phyloP scores from a whole-genome alignment of 2,888 invertebrate species.

The Tholera decimalis region DNA sequence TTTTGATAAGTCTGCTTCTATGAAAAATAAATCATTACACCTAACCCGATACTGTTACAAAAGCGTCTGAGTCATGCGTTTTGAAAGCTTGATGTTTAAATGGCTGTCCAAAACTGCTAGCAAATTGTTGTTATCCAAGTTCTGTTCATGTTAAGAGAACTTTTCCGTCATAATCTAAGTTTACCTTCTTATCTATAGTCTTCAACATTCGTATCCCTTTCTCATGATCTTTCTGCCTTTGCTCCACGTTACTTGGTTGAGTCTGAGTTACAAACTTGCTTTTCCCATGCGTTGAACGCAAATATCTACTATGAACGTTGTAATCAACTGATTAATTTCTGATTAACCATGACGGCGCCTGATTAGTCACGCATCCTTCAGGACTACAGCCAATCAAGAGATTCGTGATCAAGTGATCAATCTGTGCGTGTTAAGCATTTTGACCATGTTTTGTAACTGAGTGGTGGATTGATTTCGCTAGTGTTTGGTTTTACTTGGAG shows the following conservation, averaged over 20 bases:
- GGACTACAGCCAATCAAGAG: slow-evolving; percentile 55
- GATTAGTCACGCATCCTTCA: slow-evolving; percentile 57
- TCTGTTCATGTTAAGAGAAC: background rate
- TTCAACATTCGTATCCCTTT: no score
- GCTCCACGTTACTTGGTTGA: background rate
- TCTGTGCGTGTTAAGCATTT: slow-evolving; percentile 42
- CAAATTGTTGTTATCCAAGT: no score
- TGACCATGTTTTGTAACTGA: slow-evolving; percentile 32
- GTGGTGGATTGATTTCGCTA: slow-evolving; percentile 52
- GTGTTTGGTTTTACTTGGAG: slow-evolving; percentile 16
- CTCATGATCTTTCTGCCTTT: background rate
- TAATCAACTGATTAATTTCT: slow-evolving; percentile 60
- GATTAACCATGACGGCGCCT: slow-evolving; percentile 50
- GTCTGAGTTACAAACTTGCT: no score
- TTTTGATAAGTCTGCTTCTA: slow-evolving; percentile 10
- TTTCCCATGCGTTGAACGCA: slow-evolving; percentile 43
- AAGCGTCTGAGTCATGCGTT: slow-evolving; percentile 23
- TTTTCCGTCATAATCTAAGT: background rate
- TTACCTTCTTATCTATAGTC: background rate
- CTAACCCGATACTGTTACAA: slow-evolving; percentile 5
- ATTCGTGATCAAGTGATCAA: slow-evolving; percentile 55
- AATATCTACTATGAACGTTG: slow-evolving; percentile 23
- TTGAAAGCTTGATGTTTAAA: background rate
- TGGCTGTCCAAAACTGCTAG: background rate
- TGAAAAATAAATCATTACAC: slow-evolving; percentile 2